phyloP scores from a whole-genome alignment of 2,797 vertebrate species.

The Morus bassanus region DNA sequence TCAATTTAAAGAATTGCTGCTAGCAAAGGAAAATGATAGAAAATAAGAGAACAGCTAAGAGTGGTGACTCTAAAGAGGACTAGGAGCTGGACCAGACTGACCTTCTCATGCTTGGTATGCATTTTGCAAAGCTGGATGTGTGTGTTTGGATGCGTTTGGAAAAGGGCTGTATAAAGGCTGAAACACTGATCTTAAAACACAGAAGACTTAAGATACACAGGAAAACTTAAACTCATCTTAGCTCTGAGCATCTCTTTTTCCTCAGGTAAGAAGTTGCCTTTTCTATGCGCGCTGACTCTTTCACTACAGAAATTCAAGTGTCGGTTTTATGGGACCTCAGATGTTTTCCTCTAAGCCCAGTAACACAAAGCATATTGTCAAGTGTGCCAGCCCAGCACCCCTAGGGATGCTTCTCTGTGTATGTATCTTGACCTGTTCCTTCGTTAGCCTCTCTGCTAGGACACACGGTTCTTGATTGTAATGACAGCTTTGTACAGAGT shows the following conservation, averaged over 20 bases:
- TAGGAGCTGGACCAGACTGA: neutral
- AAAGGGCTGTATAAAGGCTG: neutral
- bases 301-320: neutral
- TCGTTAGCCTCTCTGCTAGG: neutral
- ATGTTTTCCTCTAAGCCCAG: neutral
- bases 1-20: neutral
- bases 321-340: neutral
- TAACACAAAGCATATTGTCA: neutral
- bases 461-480: neutral
- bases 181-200: neutral
- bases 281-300: neutral
- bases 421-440: neutral
- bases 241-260: neutral
- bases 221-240: neutral
- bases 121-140: neutral
- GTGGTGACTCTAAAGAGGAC: neutral
- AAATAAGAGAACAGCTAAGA: neutral
- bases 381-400: neutral
- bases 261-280: neutral
- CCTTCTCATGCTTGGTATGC: neutral
- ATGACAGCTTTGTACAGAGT: neutral
- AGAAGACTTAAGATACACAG: neutral
- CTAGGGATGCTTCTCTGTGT: neutral
- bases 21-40: neutral
- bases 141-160: neutral